A percentile compares a stretch with the other conserved stretches of the same genome.
phyloP scores from a whole-genome alignment of 2,797 vertebrate species.

The Melanogrammus aeglefinus region DNA sequence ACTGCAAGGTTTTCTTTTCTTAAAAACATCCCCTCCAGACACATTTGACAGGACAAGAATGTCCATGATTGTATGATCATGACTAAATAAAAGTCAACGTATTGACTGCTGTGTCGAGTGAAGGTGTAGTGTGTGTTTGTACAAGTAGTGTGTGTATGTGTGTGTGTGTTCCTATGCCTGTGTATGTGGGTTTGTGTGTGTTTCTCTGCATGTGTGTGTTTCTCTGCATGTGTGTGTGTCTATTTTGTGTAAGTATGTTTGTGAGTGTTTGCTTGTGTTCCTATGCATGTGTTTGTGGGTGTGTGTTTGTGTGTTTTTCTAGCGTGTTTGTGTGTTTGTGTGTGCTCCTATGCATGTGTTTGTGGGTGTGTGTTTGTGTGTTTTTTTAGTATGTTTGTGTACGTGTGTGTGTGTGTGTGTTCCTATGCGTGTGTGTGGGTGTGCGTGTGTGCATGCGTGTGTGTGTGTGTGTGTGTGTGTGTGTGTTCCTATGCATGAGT shows the following conservation, averaged over 20 bases:
- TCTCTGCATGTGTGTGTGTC: background rate
- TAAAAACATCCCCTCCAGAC: background rate
- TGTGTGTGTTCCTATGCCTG: background rate
- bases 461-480: background rate
- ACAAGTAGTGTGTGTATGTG: background rate
- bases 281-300: background rate
- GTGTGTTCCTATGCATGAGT: background rate
- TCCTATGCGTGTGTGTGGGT: too few relatives aligned
- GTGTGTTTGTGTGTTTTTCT: slow-evolving; percentile 15
- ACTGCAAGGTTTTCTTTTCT: background rate
- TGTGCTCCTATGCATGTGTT: background rate
- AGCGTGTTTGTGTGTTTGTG: background rate
- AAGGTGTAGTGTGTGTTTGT: background rate
- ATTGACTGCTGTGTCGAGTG: too few relatives aligned
- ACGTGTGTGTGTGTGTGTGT: background rate
- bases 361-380: slow-evolving; percentile 5
- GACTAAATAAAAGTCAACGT: too few relatives aligned
- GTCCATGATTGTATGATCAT: background rate
- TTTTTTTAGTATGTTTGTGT: background rate
- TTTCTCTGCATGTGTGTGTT: background rate
- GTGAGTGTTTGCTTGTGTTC: background rate
- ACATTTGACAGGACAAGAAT: background rate
- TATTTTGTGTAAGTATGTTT: background rate
- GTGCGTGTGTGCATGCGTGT: background rate
- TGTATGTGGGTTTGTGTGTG: background rate